Conservation (phyloP, 2,113 vertebrate genomes). For the human region DNA sequence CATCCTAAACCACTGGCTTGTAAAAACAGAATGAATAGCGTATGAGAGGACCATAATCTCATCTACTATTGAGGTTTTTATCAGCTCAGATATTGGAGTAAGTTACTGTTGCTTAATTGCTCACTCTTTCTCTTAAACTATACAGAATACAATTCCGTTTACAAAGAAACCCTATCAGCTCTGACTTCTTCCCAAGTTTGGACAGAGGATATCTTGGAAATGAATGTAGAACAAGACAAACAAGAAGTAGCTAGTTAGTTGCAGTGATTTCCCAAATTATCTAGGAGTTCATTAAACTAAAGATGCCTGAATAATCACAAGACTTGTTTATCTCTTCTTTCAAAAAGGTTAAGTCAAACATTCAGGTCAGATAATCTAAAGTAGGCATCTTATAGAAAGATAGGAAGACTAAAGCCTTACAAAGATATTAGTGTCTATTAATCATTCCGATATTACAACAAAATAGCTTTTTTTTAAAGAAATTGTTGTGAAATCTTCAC, state of each 20-base stretch:
- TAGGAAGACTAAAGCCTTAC: neutral
- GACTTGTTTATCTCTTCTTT: neutral
- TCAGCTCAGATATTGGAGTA: neutral
- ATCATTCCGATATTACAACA: neutral
- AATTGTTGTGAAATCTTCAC: neutral
- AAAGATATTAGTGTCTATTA: neutral
- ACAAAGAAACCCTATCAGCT: neutral
- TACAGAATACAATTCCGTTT: neutral
- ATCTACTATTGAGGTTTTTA: neutral
- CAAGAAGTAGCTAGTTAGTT: neutral
- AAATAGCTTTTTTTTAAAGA: neutral
- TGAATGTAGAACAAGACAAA: neutral
- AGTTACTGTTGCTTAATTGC: neutral
- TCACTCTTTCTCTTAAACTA: neutral
- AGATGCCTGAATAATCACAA: neutral
- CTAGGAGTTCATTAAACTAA: neutral
- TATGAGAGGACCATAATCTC: neutral
- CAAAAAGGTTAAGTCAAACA: neutral
- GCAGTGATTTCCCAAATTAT: neutral
- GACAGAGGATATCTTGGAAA: neutral
- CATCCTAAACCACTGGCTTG: neutral
- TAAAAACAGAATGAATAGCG: neutral
- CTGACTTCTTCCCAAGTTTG: neutral
- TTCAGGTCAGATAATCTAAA: conserved; percentile 7
- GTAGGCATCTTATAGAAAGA: conserved; percentile 24